phyloP scores from a whole-genome alignment of 35 echinoderm and acorn worm genomes.

The Stichopus chloronotus region DNA sequence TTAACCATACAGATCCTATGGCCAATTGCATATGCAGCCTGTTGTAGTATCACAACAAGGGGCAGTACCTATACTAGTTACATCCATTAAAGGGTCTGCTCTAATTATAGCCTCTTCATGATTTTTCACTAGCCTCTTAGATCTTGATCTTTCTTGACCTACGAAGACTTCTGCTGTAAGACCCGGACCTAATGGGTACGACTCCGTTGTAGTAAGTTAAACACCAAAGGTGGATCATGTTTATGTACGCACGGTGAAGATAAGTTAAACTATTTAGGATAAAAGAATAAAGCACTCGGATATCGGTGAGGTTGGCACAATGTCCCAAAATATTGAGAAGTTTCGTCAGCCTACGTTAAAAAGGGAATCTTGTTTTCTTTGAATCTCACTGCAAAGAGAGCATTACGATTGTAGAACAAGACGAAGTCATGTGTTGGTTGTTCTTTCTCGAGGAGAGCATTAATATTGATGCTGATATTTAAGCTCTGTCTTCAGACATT shows the following conservation, averaged over 20 bases:
- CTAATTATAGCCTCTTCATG: too few species aligned
- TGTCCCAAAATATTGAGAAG: background rate
- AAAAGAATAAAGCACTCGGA: background rate
- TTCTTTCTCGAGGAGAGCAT: constrained; percentile 18
- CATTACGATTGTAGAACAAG: constrained; percentile 46
- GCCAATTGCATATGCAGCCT: too few species aligned
- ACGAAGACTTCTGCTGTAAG: too few species aligned
- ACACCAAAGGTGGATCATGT: too few species aligned
- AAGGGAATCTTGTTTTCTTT: constrained; percentile 54
- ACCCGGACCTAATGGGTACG: too few species aligned
- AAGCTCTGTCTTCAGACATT: background rate
- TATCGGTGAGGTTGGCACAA: background rate
- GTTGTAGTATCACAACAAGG: too few species aligned
- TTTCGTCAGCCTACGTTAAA: background rate
- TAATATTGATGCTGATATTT: constrained; percentile 44
- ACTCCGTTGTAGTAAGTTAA: too few species aligned
- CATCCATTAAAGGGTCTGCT: too few species aligned
- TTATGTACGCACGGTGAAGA: background rate
- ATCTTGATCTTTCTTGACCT: too few species aligned
- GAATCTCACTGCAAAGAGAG: constrained; percentile 56
- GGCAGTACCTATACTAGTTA: too few species aligned
- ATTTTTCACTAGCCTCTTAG: too few species aligned
- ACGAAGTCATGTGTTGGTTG: constrained; percentile 1
- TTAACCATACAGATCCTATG: too few species aligned
- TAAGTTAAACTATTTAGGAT: background rate